Conservation (phyloP, 53 echinoderm and acorn worm species). For the Glandiceps talaboti region DNA sequence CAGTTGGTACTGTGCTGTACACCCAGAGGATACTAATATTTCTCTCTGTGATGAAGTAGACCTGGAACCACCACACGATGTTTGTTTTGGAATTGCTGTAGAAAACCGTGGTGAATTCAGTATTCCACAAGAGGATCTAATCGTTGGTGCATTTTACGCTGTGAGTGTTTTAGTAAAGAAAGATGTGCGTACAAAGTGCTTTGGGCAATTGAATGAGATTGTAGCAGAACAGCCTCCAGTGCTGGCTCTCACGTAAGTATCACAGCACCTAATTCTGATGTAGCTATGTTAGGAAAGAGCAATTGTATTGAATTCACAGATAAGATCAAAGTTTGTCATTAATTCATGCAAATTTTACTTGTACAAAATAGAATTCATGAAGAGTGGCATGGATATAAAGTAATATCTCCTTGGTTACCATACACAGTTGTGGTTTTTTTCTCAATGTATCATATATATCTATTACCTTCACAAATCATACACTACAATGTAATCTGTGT, state of each 20-base stretch:
- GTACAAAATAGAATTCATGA: no score
- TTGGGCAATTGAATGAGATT: neutral
- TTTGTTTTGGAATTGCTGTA: neutral
- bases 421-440: no score
- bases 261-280: no score
- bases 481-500: no score
- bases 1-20: neutral
- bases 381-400: no score
- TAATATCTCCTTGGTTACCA: no score
- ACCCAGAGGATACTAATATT: neutral
- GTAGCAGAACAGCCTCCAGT: neutral
- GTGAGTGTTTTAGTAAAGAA: neutral
- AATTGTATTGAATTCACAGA: no score
- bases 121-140: neutral
- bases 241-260: neutral
- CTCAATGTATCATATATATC: no score
- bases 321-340: no score
- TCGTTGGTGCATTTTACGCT: neutral
- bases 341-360: no score
- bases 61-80: neutral
- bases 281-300: no score
- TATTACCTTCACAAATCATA: no score
- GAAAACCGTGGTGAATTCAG: neutral
- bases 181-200: neutral
- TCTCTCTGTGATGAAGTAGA: neutral